Evolutionary conservation across 2,113 vertebrate species (phyloP), one percentile per base, ranked within the genome.

Genomic region (Megalops atlanticus): DNA sequence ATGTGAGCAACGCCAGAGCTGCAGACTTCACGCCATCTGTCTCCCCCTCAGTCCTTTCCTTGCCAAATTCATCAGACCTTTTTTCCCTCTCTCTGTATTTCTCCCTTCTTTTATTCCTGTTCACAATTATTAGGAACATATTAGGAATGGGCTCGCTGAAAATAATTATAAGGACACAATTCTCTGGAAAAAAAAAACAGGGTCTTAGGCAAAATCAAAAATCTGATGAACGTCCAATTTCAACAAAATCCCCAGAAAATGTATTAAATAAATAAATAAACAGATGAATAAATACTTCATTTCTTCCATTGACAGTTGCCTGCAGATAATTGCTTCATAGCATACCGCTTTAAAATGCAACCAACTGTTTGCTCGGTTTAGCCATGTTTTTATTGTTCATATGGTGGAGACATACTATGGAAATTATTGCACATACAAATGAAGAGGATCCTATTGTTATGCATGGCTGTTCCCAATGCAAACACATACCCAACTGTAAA

Each of bases 21-120:
- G 91, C 93, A 95, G 93, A 95, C 93, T 94, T 93, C 91, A 89
- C 91, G 93, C 94, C 94, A 95, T 95, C 94, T 94, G 94, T 94
- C 93, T 93, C 94, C 92, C 92, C 90, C 93, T 94, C 93, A 85
- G 85, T 94, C 88, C 84, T 88, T 80, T 79, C 89, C 82, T 86
- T 94, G 94, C 94, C 94, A 95, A 93, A 93, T 93, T 93, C 92
- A 84, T 92, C 90, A 91, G 91, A 93, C 91, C 92, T 93, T 93
- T 93, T 92, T 64, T 31, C 74, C 5, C 36, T 69, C 7, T 33
- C 52, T 47, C 41, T 36, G 35, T 76, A 79, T 83, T 41, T 82
- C 35, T 80, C 40, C 78, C 54, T 76, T 70, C 80, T 45, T 92
- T 93, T 89, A 93, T 93, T 92, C 90, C 92, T 91, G 90, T 91